A percentile compares a stretch with the other conserved stretches of the same genome.
Conservation (phyloP, 2,888 invertebrate species). For the Folsomia manolachei region DNA sequence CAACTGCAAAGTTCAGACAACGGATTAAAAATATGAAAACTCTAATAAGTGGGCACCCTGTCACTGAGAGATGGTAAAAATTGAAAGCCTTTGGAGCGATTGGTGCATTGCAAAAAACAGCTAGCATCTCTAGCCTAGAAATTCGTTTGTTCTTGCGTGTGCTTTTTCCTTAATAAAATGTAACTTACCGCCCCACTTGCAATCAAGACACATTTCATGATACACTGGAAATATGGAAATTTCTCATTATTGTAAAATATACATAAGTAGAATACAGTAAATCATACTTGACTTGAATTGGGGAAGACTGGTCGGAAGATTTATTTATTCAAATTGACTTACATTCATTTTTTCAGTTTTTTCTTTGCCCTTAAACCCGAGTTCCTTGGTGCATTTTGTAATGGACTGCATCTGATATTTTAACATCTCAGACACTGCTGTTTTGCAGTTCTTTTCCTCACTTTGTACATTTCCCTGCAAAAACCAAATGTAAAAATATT, state of each 20-base stretch:
- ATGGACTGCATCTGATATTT: slow-evolving; percentile 35
- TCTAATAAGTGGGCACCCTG: no score
- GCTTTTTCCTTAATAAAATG: slow-evolving; percentile 9
- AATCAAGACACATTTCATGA: slow-evolving; percentile 37
- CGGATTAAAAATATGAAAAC: neutral
- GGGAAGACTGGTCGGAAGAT: neutral
- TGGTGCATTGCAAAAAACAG: no score
- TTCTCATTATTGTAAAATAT: no score
- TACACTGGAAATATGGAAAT: slow-evolving; percentile 22
- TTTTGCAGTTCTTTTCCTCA: slow-evolving; percentile 30
- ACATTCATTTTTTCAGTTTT: slow-evolving; percentile 43
- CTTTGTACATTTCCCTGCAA: slow-evolving; percentile 16
- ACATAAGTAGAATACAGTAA: slow-evolving; percentile 8
- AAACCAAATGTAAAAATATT: neutral
- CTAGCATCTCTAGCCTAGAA: no score
- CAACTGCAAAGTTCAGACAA: slow-evolving; percentile 20
- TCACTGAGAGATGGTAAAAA: no score
- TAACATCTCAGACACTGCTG: slow-evolving; percentile 30
- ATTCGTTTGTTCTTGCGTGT: no score
- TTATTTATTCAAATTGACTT: slow-evolving; percentile 2
- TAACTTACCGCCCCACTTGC: slow-evolving; percentile 29
- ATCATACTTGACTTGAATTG: neutral
- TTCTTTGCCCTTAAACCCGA: slow-evolving; percentile 38
- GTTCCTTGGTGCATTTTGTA: slow-evolving; percentile 32
- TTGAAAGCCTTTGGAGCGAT: no score